Base-by-base conservation (phyloP, 1,140 invertebrate genomes). In the Apocrypta bakeri region DNA sequence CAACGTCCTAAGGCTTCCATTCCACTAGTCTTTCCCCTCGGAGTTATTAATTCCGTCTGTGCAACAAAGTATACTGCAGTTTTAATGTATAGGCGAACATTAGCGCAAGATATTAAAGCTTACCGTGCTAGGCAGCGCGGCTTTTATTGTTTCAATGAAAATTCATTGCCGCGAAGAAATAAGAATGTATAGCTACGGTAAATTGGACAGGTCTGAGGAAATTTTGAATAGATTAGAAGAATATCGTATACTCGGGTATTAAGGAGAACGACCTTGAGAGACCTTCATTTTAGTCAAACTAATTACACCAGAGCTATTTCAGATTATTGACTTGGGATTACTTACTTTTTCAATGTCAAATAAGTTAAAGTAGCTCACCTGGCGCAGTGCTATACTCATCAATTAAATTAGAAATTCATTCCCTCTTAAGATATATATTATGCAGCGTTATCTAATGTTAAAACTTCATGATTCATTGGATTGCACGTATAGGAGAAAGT, bases 131-230 rank as follows among this genome's bases (percentile, higher is more conserved):
- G 64, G 11, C 25, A n/a, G n/a, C 29, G 0, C 8, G 24, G 14
- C 64, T 68, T 68, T 68, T 31, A 31, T 68, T 68, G 29, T 68
- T 68, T 17, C 25, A 68, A 68, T 68, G 27, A 68, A 68, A 68
- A 68, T 68, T 68, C 64, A 68, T 68, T 21, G 29, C 25, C 64
- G 11, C 25, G n/a, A 21, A 27, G 64, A 56, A 56, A 56, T 56
- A 56, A 56, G 48, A 21, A 56, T 56, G 48, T 56, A 56, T 21
- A 56, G 17, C n/a, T 21, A 21, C 21, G 48, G 48, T 56, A 56
- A 56, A 56, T 56, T 56, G 48, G 48, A 56, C 17, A 56, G 17
- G 17, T 56, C 2, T 1, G 33, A 37, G 25, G 27, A 29, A 27
- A 66, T 66, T 29, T 66, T 29, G 64, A 66, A 66, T 66, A 27